Evolutionary conservation across 1,140 invertebrate genomes (phyloP).

Genomic region (Drosophila repletoides): DNA sequence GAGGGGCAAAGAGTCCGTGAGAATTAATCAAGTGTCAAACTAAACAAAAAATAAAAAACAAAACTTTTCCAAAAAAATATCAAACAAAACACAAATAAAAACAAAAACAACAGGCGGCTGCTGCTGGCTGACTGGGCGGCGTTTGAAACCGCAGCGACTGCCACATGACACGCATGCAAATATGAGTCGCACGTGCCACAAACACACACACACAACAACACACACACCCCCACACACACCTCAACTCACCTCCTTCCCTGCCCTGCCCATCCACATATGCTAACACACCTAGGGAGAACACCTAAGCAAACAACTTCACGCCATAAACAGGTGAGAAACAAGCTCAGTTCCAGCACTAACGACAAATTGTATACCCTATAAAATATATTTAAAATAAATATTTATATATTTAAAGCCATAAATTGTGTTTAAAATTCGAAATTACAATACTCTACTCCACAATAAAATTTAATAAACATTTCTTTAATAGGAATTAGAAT

Average conservation of each 20-base stretch:
- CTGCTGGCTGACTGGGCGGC: constrained; percentile 18
- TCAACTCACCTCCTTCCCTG: neutral
- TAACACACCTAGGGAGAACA: constrained; percentile 41
- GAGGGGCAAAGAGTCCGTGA: constrained; percentile 58
- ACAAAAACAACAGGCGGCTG: constrained; percentile 63
- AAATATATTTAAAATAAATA: too few relatives aligned
- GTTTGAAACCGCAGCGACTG: constrained; percentile 66
- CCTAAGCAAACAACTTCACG: constrained; percentile 54
- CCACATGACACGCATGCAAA: constrained; percentile 79
- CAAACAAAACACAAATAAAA: constrained; percentile 30
- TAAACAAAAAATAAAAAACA: constrained; percentile 66
- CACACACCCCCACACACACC: constrained; percentile 4
- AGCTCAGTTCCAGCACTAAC: neutral
- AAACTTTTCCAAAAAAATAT: constrained; percentile 46
- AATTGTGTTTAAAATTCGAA: too few relatives aligned
- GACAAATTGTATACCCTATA: neutral
- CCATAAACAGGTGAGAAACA: constrained; percentile 35
- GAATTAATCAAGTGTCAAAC: constrained; percentile 81
- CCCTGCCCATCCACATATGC: constrained; percentile 28
- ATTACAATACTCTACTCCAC: too few relatives aligned
- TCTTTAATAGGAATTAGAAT: too few relatives aligned
- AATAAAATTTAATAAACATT: too few relatives aligned
- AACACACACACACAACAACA: constrained; percentile 53
- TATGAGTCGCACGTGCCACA: constrained; percentile 73
- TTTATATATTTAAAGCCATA: too few relatives aligned